Base-by-base conservation (phyloP, 2,797 vertebrate species). In the Microctenopoma steveboyesi region DNA sequence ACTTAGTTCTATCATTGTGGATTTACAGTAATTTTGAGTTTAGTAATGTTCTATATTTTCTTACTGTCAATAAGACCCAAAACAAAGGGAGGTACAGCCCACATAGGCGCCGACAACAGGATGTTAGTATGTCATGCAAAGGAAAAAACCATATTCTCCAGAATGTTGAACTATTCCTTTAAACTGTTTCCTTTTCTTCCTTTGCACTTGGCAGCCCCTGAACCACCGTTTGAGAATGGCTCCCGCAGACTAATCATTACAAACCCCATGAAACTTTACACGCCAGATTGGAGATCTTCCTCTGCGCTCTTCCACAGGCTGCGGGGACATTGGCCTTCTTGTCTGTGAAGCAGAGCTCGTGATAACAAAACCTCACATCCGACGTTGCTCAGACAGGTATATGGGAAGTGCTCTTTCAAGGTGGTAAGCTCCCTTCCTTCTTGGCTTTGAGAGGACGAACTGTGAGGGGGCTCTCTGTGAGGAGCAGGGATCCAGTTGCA, bases 401-500 rank as follows among this genome's bases (percentile, higher is more conserved):
- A 83, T 77, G 84, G 89, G 88, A 90, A 86, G 84, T 78, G 81
- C 76, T 91, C 86, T 89, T 82, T 90, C 70, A 87, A 88, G 90
- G 86, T 76, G 79, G 71, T 33, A 79, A 69, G 87, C 82, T 81
- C 66, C 74, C 78, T 84, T 89, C 83, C 87, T 84, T 86, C 84
- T 86, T 79, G 82, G 74, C 55, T 80, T 73, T 30, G 76, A 72
- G 79, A 83, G 76, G 78, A 79, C 12, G 63, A 43, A 65, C 81
- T 86, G 88, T 85, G 87, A 88, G 85, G 82, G 80, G 76, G 75
- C 72, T 87, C 69, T 81, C 86, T 84, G 79, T 28, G 76, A 68
- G 73, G 84, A 78, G 81, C 74, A 83, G 83, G 86, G 91, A 92
- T 94, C 91, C 84, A 75, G 88, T 94, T 93, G 83, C 93, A 91